Evolutionary conservation across 2,113 vertebrate genomes (phyloP), one percentile per base, ranked within the genome.

Genomic region (Ceratotherium simum): DNA sequence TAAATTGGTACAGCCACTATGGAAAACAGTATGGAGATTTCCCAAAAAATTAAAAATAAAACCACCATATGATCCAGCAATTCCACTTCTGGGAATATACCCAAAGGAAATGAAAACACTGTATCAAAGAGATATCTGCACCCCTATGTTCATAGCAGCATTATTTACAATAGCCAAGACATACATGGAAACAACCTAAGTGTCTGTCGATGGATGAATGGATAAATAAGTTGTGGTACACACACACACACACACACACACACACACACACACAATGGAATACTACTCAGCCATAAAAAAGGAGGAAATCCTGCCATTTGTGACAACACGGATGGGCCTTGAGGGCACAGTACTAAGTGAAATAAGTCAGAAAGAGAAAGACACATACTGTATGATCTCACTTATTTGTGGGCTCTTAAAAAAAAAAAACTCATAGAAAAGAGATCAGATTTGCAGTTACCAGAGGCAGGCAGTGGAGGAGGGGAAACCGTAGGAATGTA

Each of bases 81-180:
- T 64, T 20, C 73, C 11, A 36, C 23, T 36, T 48, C 33, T 51
- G 42, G 42, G 23, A 29, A n/a, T 2, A 21, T 14, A 65, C 3
- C 23, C 42, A 36, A 36, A 36, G 73, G 62, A 54, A 54, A 51
- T 2, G 6, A 48, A 90, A 51, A 48, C 21, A 39, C 23, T 64
- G 5, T 11, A 8, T 64, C 23, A 1, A 65, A 54, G 72, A 90
- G 16, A 16, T 2, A 18, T 4, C 42, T 54, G 46, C 25, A 18
- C 21, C 56, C 29, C 36, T 8, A 1, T 3, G 14, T 3, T n/a
- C 65, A 87, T 0, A 48, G 48, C 3, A 13, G 33, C 16, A 1
- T 31, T 16, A 58, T 31, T 20, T 7, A 16, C n/a, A 86, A 18
- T 6, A 73, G 25, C 27, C 54, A 60, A 72, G 72, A 20, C 87